Base-by-base conservation (phyloP, 1,140 invertebrate species). In the Drosophila athabasca region DNA sequence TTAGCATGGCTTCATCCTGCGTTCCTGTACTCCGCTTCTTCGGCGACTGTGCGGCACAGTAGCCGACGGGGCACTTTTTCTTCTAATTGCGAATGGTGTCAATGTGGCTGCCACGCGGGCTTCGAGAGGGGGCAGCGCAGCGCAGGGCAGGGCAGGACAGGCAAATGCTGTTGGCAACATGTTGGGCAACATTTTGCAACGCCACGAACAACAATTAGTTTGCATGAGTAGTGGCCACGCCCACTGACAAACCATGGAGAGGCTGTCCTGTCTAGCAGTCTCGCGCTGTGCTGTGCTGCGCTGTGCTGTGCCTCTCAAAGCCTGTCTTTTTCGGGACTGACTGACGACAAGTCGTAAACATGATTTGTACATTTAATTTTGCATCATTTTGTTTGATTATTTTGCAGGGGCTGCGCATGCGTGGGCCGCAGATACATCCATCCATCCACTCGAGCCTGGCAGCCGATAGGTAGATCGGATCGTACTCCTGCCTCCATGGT, bases 341-440 rank as follows among this genome's bases (percentile, higher is more conserved):
- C 66, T 64, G 80, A 79, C 80, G 83, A 87, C 82, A 87, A 88
- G 74, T 84, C 81, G 77, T 84, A 84, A 82, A 87, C 82, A 87
- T 82, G 82, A 87, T 87, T 87, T 87, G 83, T 88, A 87, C 82
- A 87, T 87, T 87, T 87, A 87, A 87, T 87, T 87, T 87, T 78
- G 75, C 83, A 88, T 82, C 83, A 83, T 84, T 85, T 75, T 60
- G 72, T 60, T 68, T 75, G 80, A 77, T 82, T 77, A 78, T 78
- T 82, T 78, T 45, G 53, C 61, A 55, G 68, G 62, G 72, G 64
- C 58, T 49, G 58, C 46, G 35, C 44, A 24, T 59, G 51, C 75
- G 79, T 77, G 81, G 79, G 71, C 50, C 29, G 26, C 49, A 17
- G 49, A 31, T 15, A 3, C n/a, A 31, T 31, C 29, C 8, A 31